These are phyloP conservation scores for Lacerta viridis DNA, from an alignment of 2,797 vertebrate species.

Conservation along the genomic window DNA sequence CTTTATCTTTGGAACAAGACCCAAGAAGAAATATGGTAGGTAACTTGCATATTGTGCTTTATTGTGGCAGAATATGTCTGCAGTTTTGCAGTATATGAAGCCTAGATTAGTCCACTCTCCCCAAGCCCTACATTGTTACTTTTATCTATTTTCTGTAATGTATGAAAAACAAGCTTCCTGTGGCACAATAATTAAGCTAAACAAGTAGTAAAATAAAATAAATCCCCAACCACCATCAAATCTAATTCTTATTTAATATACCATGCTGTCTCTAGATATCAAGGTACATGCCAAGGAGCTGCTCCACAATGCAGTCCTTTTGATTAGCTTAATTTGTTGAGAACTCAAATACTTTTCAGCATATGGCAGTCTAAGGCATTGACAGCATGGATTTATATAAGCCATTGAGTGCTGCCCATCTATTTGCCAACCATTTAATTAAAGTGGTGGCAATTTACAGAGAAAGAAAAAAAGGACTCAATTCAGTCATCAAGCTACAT, in stretches of 20 bases:
- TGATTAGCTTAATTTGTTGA: constrained; percentile 43
- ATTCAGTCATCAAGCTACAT: neutral
- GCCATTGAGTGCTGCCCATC: constrained; percentile 40
- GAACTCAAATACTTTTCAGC: constrained; percentile 40
- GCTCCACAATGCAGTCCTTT: constrained; percentile 31
- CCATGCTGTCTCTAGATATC: constrained; percentile 27
- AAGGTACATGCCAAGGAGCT: neutral
- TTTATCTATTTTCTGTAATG: neutral
- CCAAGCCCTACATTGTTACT: neutral
- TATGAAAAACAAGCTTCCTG: neutral
- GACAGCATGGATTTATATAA: constrained; percentile 28
- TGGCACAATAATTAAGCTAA: neutral
- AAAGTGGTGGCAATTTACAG: neutral
- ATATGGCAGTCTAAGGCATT: neutral
- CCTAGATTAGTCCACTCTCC: neutral
- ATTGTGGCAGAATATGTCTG: neutral
- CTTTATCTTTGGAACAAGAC: neutral
- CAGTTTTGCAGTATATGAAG: neutral
- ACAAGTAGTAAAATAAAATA: neutral
- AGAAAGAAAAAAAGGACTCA: constrained; percentile 14
- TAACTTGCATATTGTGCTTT: neutral
- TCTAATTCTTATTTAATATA: constrained; percentile 10
- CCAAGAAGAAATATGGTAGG: neutral
- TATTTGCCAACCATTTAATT: constrained; percentile 17
- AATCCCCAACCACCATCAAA: neutral